Evolutionary conservation across 2,888 invertebrate genomes (phyloP).

Genomic region (Ptychoptera contaminata): DNA sequence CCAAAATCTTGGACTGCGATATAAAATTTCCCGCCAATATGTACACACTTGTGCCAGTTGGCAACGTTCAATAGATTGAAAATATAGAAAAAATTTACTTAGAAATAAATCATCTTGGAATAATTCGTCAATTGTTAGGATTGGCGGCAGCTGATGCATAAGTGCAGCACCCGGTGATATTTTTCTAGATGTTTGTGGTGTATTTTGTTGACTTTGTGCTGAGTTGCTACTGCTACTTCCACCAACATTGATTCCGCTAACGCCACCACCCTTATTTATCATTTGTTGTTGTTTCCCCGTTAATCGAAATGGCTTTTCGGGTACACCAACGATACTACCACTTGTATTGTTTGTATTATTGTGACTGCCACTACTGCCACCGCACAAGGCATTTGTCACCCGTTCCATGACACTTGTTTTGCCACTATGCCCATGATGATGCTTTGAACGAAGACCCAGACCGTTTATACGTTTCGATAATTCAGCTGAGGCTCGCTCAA

Average conservation of each 20-base stretch:
- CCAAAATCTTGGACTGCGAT: conserved; percentile 81
- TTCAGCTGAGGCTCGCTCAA: conserved; percentile 82
- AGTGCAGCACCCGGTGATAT: conserved; percentile 10
- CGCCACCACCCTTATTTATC: conserved; percentile 1
- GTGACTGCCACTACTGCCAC: conserved; percentile 25
- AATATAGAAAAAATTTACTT: conserved; percentile 68
- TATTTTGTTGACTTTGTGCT: conserved; percentile 17
- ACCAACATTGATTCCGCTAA: conserved; percentile 1
- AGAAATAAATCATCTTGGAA: conserved; percentile 75
- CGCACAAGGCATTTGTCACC: conserved; percentile 73
- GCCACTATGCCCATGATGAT: conserved; percentile 34
- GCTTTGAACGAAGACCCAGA: conserved; percentile 46
- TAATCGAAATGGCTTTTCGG: conserved; percentile 35
- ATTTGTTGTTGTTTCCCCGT: conserved; percentile 5
- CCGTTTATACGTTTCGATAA: conserved; percentile 79
- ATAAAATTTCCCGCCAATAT: conserved; percentile 77
- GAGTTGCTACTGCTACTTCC: conserved; percentile 5
- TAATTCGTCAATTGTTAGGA: conserved; percentile 55
- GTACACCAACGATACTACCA: conserved; percentile 19
- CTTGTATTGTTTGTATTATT: conserved; percentile 21
- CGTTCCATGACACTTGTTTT: conserved; percentile 69
- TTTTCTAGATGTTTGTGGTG: conserved; percentile 28
- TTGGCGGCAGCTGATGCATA: conserved; percentile 37
- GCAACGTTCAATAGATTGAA: conserved; percentile 61
- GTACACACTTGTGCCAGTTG: conserved; percentile 70